Evolutionary conservation across 2,888 invertebrate genomes (phyloP), one percentile per base, ranked within the genome.

Genomic region (Scotopteryx bipunctaria): DNA sequence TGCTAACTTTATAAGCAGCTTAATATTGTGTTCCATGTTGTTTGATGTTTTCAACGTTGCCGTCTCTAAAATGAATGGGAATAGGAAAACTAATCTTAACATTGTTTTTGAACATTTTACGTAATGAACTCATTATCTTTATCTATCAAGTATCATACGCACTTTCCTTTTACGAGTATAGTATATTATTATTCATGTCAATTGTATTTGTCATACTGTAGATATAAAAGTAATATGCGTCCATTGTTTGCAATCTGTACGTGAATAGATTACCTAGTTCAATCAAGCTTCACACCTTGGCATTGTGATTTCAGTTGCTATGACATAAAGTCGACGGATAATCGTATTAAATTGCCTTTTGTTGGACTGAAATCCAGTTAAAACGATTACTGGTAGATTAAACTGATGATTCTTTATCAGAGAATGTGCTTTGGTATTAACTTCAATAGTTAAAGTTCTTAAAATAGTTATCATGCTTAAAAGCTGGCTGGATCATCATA

Each of bases 221-320:
- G 9, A 5, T 21, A 21, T 21, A 6, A 1, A 4, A 27, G 11
- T 16, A 2, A 35, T 19, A 16, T 8, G 1, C 42, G 45, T 42
- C 37, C 40, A 50, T 41, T 55, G 44, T 29, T 48, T 5, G 36
- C 29, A 50, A 60, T 50, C 45, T 44, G 33, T 36, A 41, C 29
- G 50, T 35, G 44, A 23, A 31, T 40, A 32, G 38, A 51, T 55
- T 49, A 42, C 32, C n/a, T n/a, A n/a, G n/a, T 27, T 35, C 31
- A 33, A 36, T 16, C 46, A 47, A 48, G 3, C 3, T 17, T 40
- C 25, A 17, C 37, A 49, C 31, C 27, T 11, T 19, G n/a, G 13
- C 31, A 21, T 36, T 29, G 27, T 27, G 19, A 33, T 27, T 23
- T 63, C 67, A 47, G 61, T 23, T 37, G 36, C 55, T 53, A 66